Evolutionary conservation across 2,888 invertebrate genomes (phyloP), one percentile per base, ranked within the genome.

Genomic region (Drosophila algonquin): DNA sequence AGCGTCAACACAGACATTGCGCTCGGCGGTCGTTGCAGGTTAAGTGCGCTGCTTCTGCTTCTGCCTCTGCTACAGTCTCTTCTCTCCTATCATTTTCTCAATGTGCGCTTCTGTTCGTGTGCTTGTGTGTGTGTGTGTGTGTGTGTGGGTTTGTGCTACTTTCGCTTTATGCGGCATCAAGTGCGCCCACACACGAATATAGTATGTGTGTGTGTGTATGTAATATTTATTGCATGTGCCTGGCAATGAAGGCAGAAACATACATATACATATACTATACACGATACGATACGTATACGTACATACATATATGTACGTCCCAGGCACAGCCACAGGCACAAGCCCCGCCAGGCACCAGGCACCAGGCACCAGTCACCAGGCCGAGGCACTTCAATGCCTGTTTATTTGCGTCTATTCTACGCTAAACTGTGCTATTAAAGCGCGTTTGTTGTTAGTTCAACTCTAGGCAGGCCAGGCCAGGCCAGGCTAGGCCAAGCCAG

Each of bases 361-460:
- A 53, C 70, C 59, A 40, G 64, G 53, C 46, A 65, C 24, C 62
- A 46, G 62, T 63, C 57, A 57, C 50, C 62, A 55, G 63, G 62
- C 62, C 50, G 57, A 64, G 72, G 74, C 77, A 75, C 77, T 80
- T 76, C 73, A 77, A 80, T 87, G 87, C 74, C 79, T 83, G 72
- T 87, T 88, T 89, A 88, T 89, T 88, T 88, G 80, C 78, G 79
- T 80, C 84, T 83, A 87, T 89, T 88, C 83, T 89, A 75, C 79
- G 89, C 83, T 89, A 83, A 89, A 89, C 89, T 80, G 84, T 77
- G 85, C 79, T 80, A 87, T 85, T 87, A 87, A 80, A 87, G 81
- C 80, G 80, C 80, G 76, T 86, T 87, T 88, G 89, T 86, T 89
- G 84, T 77, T 82, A 77, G 88, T 82, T 81, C 81, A 81, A 87